Evolutionary conservation across 1,140 invertebrate species (phyloP), one percentile per base, ranked within the genome.

Genomic region (Lordiphosa stackelbergi): DNA sequence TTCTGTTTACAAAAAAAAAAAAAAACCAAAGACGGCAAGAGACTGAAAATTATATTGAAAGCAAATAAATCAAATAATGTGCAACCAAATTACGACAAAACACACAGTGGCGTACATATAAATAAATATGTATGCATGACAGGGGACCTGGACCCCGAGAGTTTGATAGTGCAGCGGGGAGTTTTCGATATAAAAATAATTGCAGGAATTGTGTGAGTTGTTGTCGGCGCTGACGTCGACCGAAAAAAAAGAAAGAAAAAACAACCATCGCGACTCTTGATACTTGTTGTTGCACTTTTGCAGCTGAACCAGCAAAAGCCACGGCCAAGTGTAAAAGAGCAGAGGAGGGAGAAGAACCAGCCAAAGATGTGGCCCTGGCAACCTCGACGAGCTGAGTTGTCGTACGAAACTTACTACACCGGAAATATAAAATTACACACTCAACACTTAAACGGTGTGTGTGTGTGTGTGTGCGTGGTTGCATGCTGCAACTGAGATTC

Each of bases 351-450:
- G 45, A 58, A 70, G 62, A 58, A 53, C 34, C 41, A 57, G 41
- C 5, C 45, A 64, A 56, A 65, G 66, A 66, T 74, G 75, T 69
- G 74, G 70, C 73, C 73, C 68, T 72, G 73, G 68, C 62, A 58
- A 31, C 22, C 52, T 55, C 52, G 52, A 47, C 22, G 49, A 43
- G 48, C 54, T 46, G 53, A 71, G 69, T 78, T 79, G 74, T 79
- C 75, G 75, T 79, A 79, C 69, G 58, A 79, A 81, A 81, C 75
- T 74, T 81, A 81, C 75, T 81, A 81, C 75, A 83, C 75, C 75
- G 75, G 77, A 81, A 81, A 81, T 81, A 81, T 81, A 81, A 81
- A 81, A 81, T 81, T 81, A 81, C 77, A 81, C 77, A 81, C 77
- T 83, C 77, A 81, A 81, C 77, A 81, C 77, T 81, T 81, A 75